Conservation (phyloP, 2,797 vertebrate genomes). For the Clamator glandarius region DNA sequence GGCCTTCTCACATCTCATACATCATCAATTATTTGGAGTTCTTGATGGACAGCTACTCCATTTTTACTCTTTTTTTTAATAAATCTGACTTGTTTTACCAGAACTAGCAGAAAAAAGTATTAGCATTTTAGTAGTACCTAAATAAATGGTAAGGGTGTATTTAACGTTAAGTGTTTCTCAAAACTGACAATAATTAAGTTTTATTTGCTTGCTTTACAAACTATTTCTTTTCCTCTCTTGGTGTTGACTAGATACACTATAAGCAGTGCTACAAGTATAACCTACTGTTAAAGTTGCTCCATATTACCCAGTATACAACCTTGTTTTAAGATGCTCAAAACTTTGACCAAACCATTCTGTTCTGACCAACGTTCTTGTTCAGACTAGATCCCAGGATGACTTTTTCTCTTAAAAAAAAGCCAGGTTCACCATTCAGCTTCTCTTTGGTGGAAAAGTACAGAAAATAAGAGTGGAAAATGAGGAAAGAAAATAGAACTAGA, state of each 20-base stretch:
- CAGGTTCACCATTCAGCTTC: background rate
- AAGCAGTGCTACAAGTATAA: background rate
- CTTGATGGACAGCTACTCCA: background rate
- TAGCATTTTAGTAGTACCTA: background rate
- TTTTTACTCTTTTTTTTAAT: background rate
- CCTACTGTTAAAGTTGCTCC: background rate
- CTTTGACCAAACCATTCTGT: background rate
- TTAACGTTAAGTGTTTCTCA: background rate
- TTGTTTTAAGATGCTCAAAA: background rate
- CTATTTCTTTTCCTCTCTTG: background rate
- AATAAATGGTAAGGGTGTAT: background rate
- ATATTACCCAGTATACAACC: background rate
- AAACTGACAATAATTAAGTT: background rate
- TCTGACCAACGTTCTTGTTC: background rate
- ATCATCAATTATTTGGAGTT: background rate
- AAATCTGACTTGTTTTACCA: background rate
- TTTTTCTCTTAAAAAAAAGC: background rate
- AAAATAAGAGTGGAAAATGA: background rate
- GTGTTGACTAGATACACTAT: background rate
- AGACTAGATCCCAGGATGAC: background rate
- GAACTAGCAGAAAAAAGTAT: background rate
- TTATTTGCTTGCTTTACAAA: background rate
- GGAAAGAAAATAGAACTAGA: background rate
- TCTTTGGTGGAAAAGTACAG: background rate
- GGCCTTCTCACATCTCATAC: background rate